These are phyloP conservation scores for Prietella phreatophila DNA, from an alignment of 2,113 vertebrate genomes.

Conservation along the genomic window DNA sequence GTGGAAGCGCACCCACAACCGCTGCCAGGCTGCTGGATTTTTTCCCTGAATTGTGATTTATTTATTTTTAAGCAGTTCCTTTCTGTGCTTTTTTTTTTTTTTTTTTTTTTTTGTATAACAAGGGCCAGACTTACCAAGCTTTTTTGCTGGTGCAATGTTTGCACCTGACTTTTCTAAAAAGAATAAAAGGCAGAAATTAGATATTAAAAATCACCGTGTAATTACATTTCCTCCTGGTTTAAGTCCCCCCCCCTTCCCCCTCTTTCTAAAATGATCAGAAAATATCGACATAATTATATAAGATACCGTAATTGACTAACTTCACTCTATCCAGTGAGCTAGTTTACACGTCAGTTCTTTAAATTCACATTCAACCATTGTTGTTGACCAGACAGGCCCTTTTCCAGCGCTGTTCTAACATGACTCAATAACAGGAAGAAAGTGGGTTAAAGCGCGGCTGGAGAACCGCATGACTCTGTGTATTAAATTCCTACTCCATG, in stretches of 20 bases:
- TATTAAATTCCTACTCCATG: constrained; percentile 10
- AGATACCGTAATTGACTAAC: not conserved
- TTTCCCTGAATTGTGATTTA: not conserved
- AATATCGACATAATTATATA: not conserved
- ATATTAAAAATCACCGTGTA: constrained; percentile 25
- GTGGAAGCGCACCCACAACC: constrained; percentile 9
- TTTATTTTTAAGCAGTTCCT: not conserved
- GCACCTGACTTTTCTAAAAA: constrained; percentile 57
- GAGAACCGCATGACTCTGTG: not conserved
- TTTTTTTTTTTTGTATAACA: constrained; percentile 25
- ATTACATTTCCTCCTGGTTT: constrained; percentile 20
- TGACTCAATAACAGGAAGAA: not conserved
- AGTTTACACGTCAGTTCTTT: not conserved
- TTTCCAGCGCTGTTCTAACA: not conserved
- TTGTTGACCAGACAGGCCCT: not conserved
- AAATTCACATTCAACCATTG: not conserved
- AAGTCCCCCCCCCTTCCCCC: not conserved
- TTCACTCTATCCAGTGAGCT: not conserved
- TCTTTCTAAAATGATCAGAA: not conserved
- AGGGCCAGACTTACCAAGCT: constrained; percentile 55
- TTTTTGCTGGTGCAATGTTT: constrained; percentile 57
- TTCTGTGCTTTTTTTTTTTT: not conserved
- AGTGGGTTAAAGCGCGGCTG: not conserved
- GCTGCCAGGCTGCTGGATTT: not conserved
- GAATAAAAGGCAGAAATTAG: constrained; percentile 53